A percentile compares a stretch with the other conserved stretches of the same genome.
Conservation (phyloP, 2,888 invertebrate species). For the Stenurella melanura region DNA sequence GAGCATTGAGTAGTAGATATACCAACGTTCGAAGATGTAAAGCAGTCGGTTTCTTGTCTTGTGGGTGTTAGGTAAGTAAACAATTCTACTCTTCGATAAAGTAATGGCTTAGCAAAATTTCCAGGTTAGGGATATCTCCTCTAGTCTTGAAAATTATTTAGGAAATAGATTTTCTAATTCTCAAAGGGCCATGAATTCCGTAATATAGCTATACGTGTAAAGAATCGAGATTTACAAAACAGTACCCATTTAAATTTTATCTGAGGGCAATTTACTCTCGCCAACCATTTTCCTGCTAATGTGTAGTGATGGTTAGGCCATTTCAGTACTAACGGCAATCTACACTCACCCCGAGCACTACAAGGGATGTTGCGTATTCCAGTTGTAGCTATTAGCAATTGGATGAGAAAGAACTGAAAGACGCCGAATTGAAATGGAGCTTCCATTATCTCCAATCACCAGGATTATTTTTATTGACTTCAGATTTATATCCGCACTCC, state of each 20-base stretch:
- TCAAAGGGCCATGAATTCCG: too few relatives aligned
- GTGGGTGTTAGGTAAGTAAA: too few relatives aligned
- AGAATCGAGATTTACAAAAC: not conserved
- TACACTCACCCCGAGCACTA: not conserved
- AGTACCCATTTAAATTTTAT: not conserved
- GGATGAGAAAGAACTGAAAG: slow-evolving; percentile 31
- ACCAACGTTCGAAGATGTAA: too few relatives aligned
- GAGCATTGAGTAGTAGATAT: too few relatives aligned
- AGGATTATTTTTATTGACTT: slow-evolving; percentile 49
- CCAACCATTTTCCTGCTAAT: not conserved
- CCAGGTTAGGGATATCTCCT: too few relatives aligned
- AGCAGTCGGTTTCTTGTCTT: too few relatives aligned
- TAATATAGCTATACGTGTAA: not conserved
- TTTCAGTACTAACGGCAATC: not conserved
- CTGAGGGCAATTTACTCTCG: not conserved
- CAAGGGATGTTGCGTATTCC: slow-evolving; percentile 7
- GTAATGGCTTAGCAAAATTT: too few relatives aligned
- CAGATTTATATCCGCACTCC: slow-evolving; percentile 39
- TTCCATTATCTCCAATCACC: slow-evolving; percentile 49
- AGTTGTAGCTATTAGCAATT: slow-evolving; percentile 23
- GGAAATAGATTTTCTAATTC: too few relatives aligned
- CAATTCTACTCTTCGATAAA: too few relatives aligned
- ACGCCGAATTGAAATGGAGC: slow-evolving; percentile 42
- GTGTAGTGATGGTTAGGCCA: slow-evolving; percentile 1
- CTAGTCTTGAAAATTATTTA: too few relatives aligned